Conservation (phyloP, 2,113 vertebrate genomes). For the Cyrtonyx montezumae region DNA sequence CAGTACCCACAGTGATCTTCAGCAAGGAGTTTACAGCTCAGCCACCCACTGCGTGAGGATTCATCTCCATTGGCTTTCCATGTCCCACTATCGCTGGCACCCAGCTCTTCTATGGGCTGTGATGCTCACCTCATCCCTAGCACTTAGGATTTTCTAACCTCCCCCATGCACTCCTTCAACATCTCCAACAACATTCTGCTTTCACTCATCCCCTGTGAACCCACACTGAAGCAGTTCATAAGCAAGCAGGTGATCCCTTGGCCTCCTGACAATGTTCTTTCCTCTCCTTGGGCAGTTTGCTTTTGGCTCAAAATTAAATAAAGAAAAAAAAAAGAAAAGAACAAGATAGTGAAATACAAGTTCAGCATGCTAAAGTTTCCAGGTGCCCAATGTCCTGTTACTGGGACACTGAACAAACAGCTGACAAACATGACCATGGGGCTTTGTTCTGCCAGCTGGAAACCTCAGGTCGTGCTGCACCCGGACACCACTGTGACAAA, state of each 20-base stretch:
- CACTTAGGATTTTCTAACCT: not conserved
- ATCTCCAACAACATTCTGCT: not conserved
- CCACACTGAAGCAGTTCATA: not conserved
- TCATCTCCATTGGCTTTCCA: not conserved
- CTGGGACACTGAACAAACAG: not conserved
- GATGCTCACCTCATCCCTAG: not conserved
- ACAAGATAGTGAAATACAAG: not conserved
- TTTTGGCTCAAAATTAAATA: not conserved
- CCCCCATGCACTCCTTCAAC: not conserved
- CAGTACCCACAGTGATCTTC: not conserved
- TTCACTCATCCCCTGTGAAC: not conserved
- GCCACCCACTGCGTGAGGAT: not conserved
- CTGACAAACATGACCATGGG: not conserved
- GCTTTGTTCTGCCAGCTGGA: conserved; percentile 59
- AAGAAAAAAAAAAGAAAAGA: not conserved
- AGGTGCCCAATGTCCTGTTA: conserved; percentile 30
- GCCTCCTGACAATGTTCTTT: not conserved
- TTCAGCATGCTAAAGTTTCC: not conserved
- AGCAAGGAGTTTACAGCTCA: not conserved
- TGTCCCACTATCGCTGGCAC: not conserved
- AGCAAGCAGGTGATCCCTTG: not conserved
- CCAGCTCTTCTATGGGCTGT: not conserved
- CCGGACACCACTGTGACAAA: not conserved
- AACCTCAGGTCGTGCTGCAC: conserved; percentile 25
- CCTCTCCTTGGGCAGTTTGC: not conserved